Evolutionary conservation across 23 tunicate genomes (phyloP), one percentile per base, ranked within the genome.

Genomic region (Ascidia mentula): DNA sequence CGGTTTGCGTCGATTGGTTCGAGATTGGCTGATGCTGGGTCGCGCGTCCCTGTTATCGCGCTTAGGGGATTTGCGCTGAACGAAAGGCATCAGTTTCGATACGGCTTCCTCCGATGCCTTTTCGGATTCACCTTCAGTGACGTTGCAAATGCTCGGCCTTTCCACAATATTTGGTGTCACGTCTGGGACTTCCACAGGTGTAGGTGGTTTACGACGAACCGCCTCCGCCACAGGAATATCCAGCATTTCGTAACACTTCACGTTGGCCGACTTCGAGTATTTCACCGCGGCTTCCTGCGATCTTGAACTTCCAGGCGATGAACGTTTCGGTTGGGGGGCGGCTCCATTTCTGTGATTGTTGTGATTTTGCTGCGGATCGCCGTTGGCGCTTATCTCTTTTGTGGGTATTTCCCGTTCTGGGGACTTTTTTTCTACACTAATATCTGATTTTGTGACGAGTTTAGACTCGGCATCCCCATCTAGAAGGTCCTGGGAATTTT

Each of bases 141-240:
- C 65, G 65, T 53, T 53, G 65, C 22, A 6, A 3, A 5, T 26
- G 28, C 28, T 20, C 1, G 65, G 65, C 28, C 65, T 26, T 53
- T 53, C 65, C 7, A 53, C 65, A 9, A 53, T 53, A 20, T 53
- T 53, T 9, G 65, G 18, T 3, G 45, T 12, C 28, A 77, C 80
- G 34, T 46, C 60, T 32, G 90, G 82, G 18, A 46, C 81, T 73
- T 77, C 90, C 7, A 86, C 90, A 2, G 90, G 90, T 0, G 90
- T 86, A 5, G 90, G 90, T 0, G 90, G 90, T 73, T 86, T 79
- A 32, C 84, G 80, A 2, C 79, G 74, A 38, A 86, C 84, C 32
- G 90, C 90, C 40, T 86, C 90, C 31, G 40, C 79, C 40, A 86
- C 90, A 9, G 90, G 90, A 15, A 86, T 86, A 31, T 53, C 72